A percentile compares a stretch with the other conserved stretches of the same genome.
Conservation (phyloP, 2,797 vertebrate species). For the Linurgus olivaceus region DNA sequence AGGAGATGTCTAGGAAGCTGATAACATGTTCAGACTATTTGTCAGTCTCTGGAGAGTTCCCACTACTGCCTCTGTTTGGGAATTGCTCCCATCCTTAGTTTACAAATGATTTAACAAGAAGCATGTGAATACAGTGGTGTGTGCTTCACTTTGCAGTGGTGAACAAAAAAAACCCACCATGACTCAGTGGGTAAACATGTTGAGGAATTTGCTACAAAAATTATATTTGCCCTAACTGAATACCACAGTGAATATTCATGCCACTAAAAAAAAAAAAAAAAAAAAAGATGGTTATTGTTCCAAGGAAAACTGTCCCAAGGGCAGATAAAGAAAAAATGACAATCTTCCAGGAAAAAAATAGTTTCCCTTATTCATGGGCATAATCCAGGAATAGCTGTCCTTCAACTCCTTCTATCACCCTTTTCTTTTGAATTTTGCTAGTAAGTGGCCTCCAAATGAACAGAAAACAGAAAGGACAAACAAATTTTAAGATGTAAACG, state of each 20-base stretch:
- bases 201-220: conserved; percentile 60
- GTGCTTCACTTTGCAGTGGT: neutral
- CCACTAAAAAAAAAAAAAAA: conserved; percentile 49
- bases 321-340: conserved; percentile 37
- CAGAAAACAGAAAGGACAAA: neutral
- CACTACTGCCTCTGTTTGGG: conserved; percentile 11
- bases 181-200: conserved; percentile 39
- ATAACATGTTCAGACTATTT: conserved; percentile 36
- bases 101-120: conserved; percentile 26
- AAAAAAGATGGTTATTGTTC: conserved; percentile 52
- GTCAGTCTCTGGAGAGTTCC: conserved; percentile 33
- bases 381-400: conserved; percentile 43
- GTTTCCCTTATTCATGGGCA: conserved; percentile 30
- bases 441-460: neutral
- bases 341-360: conserved; percentile 41
- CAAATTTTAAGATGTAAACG: neutral
- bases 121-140: conserved; percentile 36
- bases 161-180: neutral
- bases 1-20: conserved; percentile 39
- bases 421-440: conserved; percentile 31
- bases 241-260: conserved; percentile 67
- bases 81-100: conserved; percentile 38
- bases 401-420: conserved; percentile 6
- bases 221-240: conserved; percentile 56
- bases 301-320: conserved; percentile 46